Percentiles rank a stretch among this genome's conserved stretches.
These are phyloP conservation scores for Penaeus japonicus DNA, from an alignment of 1,140 invertebrate species.

Conservation along the genomic window DNA sequence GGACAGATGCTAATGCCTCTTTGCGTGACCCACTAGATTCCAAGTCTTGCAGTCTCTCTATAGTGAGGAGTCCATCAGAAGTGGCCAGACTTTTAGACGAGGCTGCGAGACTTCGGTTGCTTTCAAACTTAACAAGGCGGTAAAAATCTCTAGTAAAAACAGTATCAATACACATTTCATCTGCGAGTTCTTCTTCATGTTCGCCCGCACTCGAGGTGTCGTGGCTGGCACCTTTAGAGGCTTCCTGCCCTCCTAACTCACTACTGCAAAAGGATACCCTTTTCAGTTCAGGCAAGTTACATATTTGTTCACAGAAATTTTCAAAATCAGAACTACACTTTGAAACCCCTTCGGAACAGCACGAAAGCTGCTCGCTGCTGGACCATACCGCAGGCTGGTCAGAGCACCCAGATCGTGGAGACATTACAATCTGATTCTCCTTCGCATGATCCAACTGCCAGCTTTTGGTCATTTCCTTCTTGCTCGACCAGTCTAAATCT, in stretches of 20 bases:
- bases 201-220: slow-evolving; percentile 48
- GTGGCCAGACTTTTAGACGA: slow-evolving; percentile 68
- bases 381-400: slow-evolving; percentile 55
- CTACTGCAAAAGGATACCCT: slow-evolving; percentile 73
- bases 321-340: slow-evolving; percentile 57
- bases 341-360: slow-evolving; percentile 54
- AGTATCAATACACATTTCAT: slow-evolving; percentile 63
- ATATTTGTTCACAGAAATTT: slow-evolving; percentile 57
- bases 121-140: slow-evolving; percentile 57
- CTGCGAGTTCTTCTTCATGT: slow-evolving; percentile 59
- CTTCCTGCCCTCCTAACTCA: slow-evolving; percentile 67
- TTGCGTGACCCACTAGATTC: slow-evolving; percentile 65
- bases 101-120: slow-evolving; percentile 66
- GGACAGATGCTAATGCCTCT: slow-evolving; percentile 75
- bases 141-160: slow-evolving; percentile 58
- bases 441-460: slow-evolving; percentile 50
- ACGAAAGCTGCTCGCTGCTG: slow-evolving; percentile 56
- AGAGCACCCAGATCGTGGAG: slow-evolving; percentile 51
- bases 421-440: slow-evolving; percentile 38
- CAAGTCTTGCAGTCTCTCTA: slow-evolving; percentile 54
- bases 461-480: slow-evolving; percentile 47
- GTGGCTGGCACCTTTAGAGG: slow-evolving; percentile 65
- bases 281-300: slow-evolving; percentile 71
- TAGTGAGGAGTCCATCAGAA: slow-evolving; percentile 48
- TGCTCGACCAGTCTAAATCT: slow-evolving; percentile 54